These are phyloP conservation scores for Apoda limacodes DNA, from an alignment of 2,888 invertebrate genomes.

Conservation along the genomic window DNA sequence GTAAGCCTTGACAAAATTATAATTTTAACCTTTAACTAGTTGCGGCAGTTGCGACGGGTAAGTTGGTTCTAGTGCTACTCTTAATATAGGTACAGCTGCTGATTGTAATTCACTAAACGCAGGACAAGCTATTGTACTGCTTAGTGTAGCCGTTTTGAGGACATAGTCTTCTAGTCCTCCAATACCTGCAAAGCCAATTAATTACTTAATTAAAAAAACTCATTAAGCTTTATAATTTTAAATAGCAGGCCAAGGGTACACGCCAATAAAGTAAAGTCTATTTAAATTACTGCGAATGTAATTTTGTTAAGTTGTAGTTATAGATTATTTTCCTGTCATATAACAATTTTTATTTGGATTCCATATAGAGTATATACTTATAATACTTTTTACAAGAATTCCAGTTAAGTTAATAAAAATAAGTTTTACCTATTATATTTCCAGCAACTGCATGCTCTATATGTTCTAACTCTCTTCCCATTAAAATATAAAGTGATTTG, in stretches of 20 bases:
- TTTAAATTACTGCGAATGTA: too few species aligned
- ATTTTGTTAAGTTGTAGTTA: too few species aligned
- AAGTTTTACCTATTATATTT: slow-evolving; percentile 80
- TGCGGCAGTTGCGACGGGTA: slow-evolving; percentile 83
- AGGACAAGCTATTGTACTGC: slow-evolving; percentile 83
- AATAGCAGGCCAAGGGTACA: too few species aligned
- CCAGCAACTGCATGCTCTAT: slow-evolving; percentile 88
- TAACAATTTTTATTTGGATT: too few species aligned
- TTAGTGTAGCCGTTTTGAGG: slow-evolving; percentile 90
- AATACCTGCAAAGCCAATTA: slow-evolving; percentile 80
- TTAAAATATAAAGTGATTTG: slow-evolving; percentile 85
- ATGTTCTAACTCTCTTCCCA: slow-evolving; percentile 90
- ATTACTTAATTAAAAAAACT: too few species aligned
- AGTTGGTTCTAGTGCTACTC: slow-evolving; percentile 93
- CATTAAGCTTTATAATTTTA: too few species aligned
- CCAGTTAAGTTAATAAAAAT: neutral
- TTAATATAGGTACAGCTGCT: slow-evolving; percentile 87
- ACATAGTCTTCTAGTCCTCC: slow-evolving; percentile 87
- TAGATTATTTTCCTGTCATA: too few species aligned
- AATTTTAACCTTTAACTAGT: slow-evolving; percentile 72
- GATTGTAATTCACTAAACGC: slow-evolving; percentile 86
- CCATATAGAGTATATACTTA: too few species aligned
- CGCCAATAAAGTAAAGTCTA: too few species aligned
- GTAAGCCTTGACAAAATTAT: too few species aligned
- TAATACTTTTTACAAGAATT: too few species aligned